Base-by-base conservation (phyloP, 1,140 invertebrate species). In the Steinernema khuongi region DNA sequence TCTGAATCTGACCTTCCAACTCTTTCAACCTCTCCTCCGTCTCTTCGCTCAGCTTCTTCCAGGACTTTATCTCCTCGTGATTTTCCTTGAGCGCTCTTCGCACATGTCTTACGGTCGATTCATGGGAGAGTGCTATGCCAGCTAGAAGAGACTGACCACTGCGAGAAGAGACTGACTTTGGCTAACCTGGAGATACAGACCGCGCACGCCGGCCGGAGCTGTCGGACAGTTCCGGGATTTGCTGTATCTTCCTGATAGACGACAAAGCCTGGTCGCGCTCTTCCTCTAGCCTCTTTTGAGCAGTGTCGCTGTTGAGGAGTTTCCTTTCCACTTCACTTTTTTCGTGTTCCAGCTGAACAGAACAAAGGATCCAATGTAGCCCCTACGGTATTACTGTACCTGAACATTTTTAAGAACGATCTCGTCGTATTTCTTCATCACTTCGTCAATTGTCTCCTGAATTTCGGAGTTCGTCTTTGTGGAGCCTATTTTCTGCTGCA, bases 21-120 rank as follows among this genome's bases (percentile, higher is more conserved):
- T 60, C 50, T 26, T 60, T 60, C 50, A 60, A 11, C 26, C 50
- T 60, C 50, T 60, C 50, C 26, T 60, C 50, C 19, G 50, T 22
- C 26, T 60, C 50, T n/a, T 60, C 50, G 50, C 26, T 60, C 50
- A 60, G 26, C 19, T 60, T 60, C 50, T 22, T 60, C 50, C 50
- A 60, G 4, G 50, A 60, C 50, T 60, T 60, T 7, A 60, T 60
- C 22, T 60, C 50, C 26, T 60, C 50, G 4, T 60, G 11, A 14
- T 60, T 14, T 11, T 22, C 50, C 19, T 60, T 60, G 14, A 60
- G 50, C 14, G 22, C 50, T 26, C 50, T 60, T 17, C 50, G 7
- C 4, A 60, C 50, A n/a, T 60, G 50, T 4, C 50, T 7, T n/a
- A 60, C 50, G 4, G 50, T 60, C 19, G 50, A n/a, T 7, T 60